Conservation (phyloP, 2,797 vertebrate genomes). For the Hirundo rustica region DNA sequence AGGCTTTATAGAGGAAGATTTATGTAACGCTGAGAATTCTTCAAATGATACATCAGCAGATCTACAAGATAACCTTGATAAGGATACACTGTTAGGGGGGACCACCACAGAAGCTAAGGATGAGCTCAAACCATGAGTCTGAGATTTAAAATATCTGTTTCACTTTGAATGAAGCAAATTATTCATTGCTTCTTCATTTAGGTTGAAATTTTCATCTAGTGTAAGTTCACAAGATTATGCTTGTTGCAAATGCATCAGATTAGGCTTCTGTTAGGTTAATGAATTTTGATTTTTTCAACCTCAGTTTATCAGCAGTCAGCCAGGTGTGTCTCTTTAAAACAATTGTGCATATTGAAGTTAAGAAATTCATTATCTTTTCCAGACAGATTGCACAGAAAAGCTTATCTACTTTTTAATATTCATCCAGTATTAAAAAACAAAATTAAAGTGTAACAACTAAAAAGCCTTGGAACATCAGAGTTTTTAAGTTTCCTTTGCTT, state of each 20-base stretch:
- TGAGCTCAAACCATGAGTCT: constrained; percentile 21
- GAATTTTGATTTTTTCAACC: constrained; percentile 36
- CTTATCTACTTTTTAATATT: neutral
- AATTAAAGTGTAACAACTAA: neutral
- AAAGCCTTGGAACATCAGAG: neutral
- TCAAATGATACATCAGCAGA: neutral
- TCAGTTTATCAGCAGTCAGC: constrained; percentile 34
- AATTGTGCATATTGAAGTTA: neutral
- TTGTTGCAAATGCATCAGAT: constrained; percentile 35
- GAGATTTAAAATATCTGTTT: constrained; percentile 22
- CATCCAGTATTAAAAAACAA: neutral
- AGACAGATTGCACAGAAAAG: constrained; percentile 3
- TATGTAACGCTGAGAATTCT: constrained; percentile 16
- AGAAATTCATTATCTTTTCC: constrained; percentile 4
- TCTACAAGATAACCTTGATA: neutral
- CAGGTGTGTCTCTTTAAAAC: constrained; percentile 46
- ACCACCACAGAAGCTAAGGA: constrained; percentile 20
- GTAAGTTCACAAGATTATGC: neutral
- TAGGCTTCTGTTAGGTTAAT: constrained; percentile 19
- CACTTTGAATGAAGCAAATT: neutral
- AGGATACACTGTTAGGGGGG: neutral
- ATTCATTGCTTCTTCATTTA: constrained; percentile 13
- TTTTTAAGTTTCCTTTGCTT: neutral
- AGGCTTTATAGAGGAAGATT: neutral
- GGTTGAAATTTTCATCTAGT: neutral